These are phyloP conservation scores for Plemyria rubiginata DNA, from an alignment of 2,888 invertebrate species.

Conservation along the genomic window DNA sequence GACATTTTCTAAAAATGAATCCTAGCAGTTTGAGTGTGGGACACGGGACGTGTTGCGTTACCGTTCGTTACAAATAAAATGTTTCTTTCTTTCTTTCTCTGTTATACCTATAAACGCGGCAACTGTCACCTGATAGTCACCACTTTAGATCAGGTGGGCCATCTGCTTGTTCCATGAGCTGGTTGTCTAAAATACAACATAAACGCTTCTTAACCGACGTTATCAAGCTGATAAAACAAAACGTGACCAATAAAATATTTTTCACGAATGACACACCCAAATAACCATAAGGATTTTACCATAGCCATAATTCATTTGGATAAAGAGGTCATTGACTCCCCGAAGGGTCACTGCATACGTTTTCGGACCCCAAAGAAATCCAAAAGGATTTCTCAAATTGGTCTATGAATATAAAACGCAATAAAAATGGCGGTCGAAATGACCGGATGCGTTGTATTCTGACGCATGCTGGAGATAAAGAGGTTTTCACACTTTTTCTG, in stretches of 20 bases:
- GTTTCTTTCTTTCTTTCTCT: no score
- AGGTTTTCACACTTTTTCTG: conserved; percentile 41
- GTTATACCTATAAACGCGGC: no score
- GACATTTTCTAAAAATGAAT: no score
- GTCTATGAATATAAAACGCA: conserved; percentile 80
- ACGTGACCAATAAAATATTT: background rate
- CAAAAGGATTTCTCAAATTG: conserved; percentile 73
- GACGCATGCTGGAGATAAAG: conserved; percentile 55
- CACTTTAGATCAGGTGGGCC: no score
- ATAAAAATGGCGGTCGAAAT: conserved; percentile 75
- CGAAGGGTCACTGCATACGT: conserved; percentile 37
- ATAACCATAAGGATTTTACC: conserved; percentile 23
- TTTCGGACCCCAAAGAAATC: conserved; percentile 39
- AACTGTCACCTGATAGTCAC: no score
- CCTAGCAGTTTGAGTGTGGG: no score
- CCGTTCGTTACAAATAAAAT: no score
- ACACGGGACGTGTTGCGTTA: no score
- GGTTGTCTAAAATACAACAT: no score
- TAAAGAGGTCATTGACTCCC: conserved; percentile 38
- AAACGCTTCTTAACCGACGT: no score
- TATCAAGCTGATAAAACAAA: background rate
- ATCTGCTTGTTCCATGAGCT: no score
- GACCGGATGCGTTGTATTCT: conserved; percentile 69
- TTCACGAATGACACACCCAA: conserved; percentile 1
- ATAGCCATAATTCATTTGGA: conserved; percentile 33